Evolutionary conservation across 1,140 invertebrate genomes (phyloP), one percentile per base, ranked within the genome.

Genomic region (Drosophila mauritiana): DNA sequence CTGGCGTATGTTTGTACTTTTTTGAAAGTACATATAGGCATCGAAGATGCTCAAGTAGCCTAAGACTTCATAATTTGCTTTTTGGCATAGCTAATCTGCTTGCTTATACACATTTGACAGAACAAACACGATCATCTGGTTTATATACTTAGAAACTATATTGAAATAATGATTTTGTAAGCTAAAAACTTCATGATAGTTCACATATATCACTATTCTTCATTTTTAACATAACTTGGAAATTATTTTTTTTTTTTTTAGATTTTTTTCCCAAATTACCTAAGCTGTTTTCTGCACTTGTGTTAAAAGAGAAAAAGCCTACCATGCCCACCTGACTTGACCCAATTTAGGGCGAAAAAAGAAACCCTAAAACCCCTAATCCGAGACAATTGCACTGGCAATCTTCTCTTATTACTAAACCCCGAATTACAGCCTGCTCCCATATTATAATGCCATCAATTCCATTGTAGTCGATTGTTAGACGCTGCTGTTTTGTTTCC

Each of bases 381-480:
- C 64, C 59, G 64, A 68, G 64, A 68, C 64, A 68, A 68, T 68
- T 59, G 34, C 34, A 43, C 27, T 20, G 36, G 12, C 51, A 39
- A 70, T 55, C 64, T 56, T 69, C 67, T 69, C 52, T 52, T 36
- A 56, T 70, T 70, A 70, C 65, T 56, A 70, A 69, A 52, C 67
- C 67, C 59, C 59, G 64, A 68, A 68, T 69, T 70, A 70, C 43
- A 25, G 67, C 31, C 64, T 69, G 67, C 64, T 69, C 43, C 51
- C 67, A 70, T 70, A 70, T 70, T 70, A 70, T 70, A 70, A 70
- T 70, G 67, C 67, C 67, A 70, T 70, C 67, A 70, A 69, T 70
- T 40, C 67, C 69, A 74, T 74, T 74, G 70, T 74, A 55, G 43
- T 36, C 52, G 58, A 74, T 73, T 69, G 64, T 68, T 68, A 25